These are phyloP conservation scores for Nephrotoma appendiculata DNA, from an alignment of 2,888 invertebrate species.

Conservation along the genomic window DNA sequence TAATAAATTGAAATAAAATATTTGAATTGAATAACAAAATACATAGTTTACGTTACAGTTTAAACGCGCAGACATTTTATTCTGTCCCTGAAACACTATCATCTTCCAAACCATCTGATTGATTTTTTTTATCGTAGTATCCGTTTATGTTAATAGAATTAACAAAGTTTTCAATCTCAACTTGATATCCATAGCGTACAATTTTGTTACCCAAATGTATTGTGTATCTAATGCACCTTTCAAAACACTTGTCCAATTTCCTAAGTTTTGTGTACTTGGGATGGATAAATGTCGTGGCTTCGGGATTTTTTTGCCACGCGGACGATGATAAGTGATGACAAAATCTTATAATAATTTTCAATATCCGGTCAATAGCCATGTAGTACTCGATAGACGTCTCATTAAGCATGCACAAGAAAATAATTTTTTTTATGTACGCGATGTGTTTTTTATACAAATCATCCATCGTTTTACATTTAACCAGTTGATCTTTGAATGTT, in stretches of 20 bases:
- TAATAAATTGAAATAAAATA: neutral
- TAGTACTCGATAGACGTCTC: conserved; percentile 52
- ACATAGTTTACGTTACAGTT: neutral
- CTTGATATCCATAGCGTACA: conserved; percentile 29
- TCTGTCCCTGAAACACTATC: neutral
- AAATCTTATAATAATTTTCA: conserved; percentile 49
- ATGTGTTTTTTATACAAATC: conserved; percentile 58
- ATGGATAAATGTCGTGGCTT: conserved; percentile 23
- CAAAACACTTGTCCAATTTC: conserved; percentile 27
- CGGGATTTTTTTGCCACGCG: conserved; percentile 20
- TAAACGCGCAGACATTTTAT: neutral
- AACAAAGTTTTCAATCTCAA: conserved; percentile 30
- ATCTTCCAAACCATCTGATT: neutral
- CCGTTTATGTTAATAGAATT: conserved; percentile 29
- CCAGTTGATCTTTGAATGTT: conserved; percentile 52
- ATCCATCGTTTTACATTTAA: conserved; percentile 50
- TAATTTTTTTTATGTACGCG: conserved; percentile 56
- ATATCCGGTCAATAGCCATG: conserved; percentile 53
- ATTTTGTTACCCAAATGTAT: conserved; percentile 31
- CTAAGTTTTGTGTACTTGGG: conserved; percentile 25
- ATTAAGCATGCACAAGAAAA: conserved; percentile 60
- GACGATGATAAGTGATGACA: conserved; percentile 23
- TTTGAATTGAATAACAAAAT: neutral
- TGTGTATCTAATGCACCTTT: conserved; percentile 26
- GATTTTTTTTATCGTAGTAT: conserved; percentile 19